Percentiles rank a stretch among this genome's conserved stretches.
Evolutionary conservation across 23 tunicate genomes (phyloP).

Genomic region (Ciona savignyi): DNA sequence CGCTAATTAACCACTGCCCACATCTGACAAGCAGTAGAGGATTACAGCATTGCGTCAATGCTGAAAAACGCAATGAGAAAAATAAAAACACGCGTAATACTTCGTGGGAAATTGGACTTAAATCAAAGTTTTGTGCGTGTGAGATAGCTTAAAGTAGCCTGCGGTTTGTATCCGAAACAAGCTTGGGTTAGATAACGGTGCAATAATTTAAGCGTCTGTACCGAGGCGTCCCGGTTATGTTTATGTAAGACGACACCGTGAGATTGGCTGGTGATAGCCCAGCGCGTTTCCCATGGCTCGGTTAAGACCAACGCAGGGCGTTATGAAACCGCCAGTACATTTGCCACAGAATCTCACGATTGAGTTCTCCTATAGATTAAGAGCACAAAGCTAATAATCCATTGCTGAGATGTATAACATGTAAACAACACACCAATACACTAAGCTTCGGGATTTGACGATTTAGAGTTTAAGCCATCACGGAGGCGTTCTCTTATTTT

Average conservation of each 20-base stretch:
- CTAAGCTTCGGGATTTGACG: too few relatives aligned
- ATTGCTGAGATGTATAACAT: not conserved
- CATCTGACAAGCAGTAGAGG: not conserved
- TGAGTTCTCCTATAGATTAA: not conserved
- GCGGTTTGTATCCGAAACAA: not conserved
- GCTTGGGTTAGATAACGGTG: not conserved
- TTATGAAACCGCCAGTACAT: not conserved
- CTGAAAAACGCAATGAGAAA: too few relatives aligned
- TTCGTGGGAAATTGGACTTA: not conserved
- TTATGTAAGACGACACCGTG: not conserved
- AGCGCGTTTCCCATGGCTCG: not conserved
- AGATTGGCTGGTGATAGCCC: not conserved
- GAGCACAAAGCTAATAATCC: not conserved
- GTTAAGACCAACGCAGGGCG: not conserved
- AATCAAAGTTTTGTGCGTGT: not conserved
- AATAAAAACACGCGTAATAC: too few relatives aligned
- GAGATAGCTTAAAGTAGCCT: not conserved
- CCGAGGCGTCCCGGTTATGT: not conserved
- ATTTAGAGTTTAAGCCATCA: too few relatives aligned
- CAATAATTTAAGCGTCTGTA: not conserved
- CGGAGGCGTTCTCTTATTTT: too few relatives aligned
- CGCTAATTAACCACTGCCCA: not conserved
- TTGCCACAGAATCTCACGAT: too few relatives aligned
- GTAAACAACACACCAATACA: not conserved
- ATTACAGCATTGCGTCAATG: not conserved